phyloP scores from a whole-genome alignment of 2,797 vertebrate species.

The Leptoclinus maculatus region DNA sequence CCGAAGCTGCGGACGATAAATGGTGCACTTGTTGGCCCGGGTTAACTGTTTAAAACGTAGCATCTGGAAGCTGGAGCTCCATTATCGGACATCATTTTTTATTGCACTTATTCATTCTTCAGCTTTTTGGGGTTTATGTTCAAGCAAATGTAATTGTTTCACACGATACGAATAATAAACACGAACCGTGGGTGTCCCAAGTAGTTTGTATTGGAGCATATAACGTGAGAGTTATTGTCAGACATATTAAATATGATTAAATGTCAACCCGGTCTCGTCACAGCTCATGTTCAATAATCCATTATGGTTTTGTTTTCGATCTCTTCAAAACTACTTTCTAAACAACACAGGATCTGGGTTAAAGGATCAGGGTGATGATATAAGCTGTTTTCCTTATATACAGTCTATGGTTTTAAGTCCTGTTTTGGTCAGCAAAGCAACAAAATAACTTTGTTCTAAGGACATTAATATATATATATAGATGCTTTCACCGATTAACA shows the following conservation, averaged over 20 bases:
- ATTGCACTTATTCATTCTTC: too few species aligned
- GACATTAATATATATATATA: not conserved
- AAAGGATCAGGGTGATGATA: not conserved
- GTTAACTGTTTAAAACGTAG: not conserved
- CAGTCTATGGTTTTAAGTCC: not conserved
- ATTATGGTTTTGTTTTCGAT: not conserved
- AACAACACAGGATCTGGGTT: not conserved
- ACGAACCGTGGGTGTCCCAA: rapidly evolving
- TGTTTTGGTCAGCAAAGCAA: not conserved
- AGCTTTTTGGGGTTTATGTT: rapidly evolving
- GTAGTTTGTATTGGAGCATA: not conserved
- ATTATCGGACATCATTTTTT: slow-evolving; percentile 49
- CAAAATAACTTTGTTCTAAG: not conserved
- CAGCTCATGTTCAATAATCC: not conserved
- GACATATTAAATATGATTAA: not conserved
- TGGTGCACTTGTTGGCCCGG: not conserved
- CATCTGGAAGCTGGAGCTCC: not conserved
- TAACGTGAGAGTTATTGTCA: not conserved
- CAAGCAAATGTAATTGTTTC: too few species aligned
- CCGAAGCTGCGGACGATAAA: not conserved
- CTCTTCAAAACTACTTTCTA: not conserved
- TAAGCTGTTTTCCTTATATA: not conserved
- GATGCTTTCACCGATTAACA: rapidly evolving
- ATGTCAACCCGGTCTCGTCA: not conserved
- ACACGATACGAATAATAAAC: too few species aligned